Evolutionary conservation across 1,140 invertebrate genomes (phyloP).

Genomic region (Andrena cerasifolii): DNA sequence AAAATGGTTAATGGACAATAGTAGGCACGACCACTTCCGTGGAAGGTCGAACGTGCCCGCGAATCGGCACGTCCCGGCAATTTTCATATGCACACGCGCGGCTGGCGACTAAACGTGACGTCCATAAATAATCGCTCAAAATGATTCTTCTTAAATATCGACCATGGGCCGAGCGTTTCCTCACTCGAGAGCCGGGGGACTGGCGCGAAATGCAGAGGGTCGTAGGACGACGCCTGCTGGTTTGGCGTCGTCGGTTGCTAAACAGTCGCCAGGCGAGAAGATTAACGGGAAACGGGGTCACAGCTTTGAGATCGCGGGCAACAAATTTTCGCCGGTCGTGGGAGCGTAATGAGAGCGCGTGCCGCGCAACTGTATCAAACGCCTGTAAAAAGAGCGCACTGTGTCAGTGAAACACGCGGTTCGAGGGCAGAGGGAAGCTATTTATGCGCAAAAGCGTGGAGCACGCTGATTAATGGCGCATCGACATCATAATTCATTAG

Average conservation of each 20-base stretch:
- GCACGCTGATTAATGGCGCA: slow-evolving; percentile 29
- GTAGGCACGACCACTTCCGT: slow-evolving; percentile 9
- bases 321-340: not conserved
- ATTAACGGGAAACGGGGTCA: too few relatives aligned
- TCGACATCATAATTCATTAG: slow-evolving; percentile 51
- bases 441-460: slow-evolving; percentile 27
- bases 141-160: slow-evolving; percentile 25
- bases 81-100: slow-evolving; percentile 31
- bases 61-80: slow-evolving; percentile 37
- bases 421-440: not conserved
- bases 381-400: not conserved
- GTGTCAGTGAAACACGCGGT: not conserved
- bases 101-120: slow-evolving; percentile 7
- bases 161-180: too few relatives aligned
- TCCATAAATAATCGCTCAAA: slow-evolving; percentile 33
- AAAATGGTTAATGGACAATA: slow-evolving; percentile 47
- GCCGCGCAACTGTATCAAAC: not conserved
- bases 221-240: too few relatives aligned
- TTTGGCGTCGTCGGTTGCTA: too few relatives aligned
- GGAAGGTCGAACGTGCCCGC: slow-evolving; percentile 34
- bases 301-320: too few relatives aligned
- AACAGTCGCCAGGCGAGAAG: too few relatives aligned
- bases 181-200: too few relatives aligned
- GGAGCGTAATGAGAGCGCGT: not conserved
- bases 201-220: too few relatives aligned